Base-by-base conservation (phyloP, 2,797 vertebrate species). In the Phoebastria nigripes region DNA sequence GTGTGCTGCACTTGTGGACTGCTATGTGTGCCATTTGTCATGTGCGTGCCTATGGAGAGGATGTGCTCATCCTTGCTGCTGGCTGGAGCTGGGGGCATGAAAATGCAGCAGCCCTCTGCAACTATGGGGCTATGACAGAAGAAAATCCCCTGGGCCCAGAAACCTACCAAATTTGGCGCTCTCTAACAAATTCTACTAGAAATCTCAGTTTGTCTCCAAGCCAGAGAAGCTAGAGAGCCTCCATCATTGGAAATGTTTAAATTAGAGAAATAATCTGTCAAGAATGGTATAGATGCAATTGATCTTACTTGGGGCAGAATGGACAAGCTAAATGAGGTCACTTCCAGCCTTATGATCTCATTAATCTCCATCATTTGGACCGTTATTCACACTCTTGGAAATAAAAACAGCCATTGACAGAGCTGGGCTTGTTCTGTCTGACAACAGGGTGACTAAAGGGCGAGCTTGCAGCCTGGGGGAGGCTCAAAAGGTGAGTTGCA, bases 271-370 rank as follows among this genome's bases (percentile, higher is more conserved):
- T 80, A 86, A 91, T 90, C 77, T 82, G 80, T 84, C 90, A 89
- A 74, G 91, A 91, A 66, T 13, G 2, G 77, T 87, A 87, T 47
- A 89, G 77, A 55, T 79, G 77, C 70, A 90, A 93, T 95, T 95
- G 90, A 92, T 96, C 92, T 97, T 94, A 87, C 83, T 96, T 78
- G 62, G 52, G 55, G 19, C 37, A 91, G 74, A 95, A 89, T 52
- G 74, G 78, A 92, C 83, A 96, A 82, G 70, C 55, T 92, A 93
- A 91, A 93, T 92, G 78, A 96, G 87, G 86, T 94, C 78, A 96
- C 78, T 93, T 93, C 83, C 63, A 90, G 74, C 41, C 51, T 95
- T 92, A 95, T 87, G 81, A 92, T 85, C 66, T 85, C 94, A 89
- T 92, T 92, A 92, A 96, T 96, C 93, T 96, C 73, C 41, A 83